These are phyloP conservation scores for Chrysochloris asiatica DNA, from an alignment of 2,113 vertebrate genomes.

Conservation along the genomic window DNA sequence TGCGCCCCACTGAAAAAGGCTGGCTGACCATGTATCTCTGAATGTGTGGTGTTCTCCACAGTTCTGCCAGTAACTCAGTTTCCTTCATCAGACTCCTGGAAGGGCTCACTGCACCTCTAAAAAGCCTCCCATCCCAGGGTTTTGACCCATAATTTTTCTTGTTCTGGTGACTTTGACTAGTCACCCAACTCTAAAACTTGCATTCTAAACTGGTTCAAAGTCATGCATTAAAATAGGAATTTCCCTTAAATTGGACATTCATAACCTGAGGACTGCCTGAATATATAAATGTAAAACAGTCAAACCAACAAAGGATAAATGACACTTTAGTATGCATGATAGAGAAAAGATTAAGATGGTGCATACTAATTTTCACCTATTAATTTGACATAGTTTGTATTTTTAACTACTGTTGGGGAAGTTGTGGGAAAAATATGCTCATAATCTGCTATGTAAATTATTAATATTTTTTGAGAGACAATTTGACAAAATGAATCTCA, in stretches of 20 bases:
- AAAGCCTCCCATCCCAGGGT: background rate
- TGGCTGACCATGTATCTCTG: background rate
- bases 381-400: background rate
- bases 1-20: too few species aligned
- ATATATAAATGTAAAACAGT: background rate
- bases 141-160: background rate
- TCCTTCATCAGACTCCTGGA: background rate
- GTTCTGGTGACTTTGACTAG: background rate
- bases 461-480: slow-evolving; percentile 7
- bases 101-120: background rate
- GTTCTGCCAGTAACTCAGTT: background rate
- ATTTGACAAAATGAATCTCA: background rate
- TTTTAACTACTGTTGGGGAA: background rate
- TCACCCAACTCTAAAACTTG: background rate
- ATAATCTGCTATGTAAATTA: background rate
- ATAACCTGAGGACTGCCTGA: background rate
- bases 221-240: background rate
- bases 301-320: background rate
- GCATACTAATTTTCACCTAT: background rate
- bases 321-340: background rate
- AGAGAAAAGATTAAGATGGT: slow-evolving; percentile 12
- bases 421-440: background rate
- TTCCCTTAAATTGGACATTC: background rate
- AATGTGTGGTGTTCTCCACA: background rate
- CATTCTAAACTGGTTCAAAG: background rate